phyloP scores from a whole-genome alignment of 1,140 invertebrate species.

The Coboldia fuscipes region DNA sequence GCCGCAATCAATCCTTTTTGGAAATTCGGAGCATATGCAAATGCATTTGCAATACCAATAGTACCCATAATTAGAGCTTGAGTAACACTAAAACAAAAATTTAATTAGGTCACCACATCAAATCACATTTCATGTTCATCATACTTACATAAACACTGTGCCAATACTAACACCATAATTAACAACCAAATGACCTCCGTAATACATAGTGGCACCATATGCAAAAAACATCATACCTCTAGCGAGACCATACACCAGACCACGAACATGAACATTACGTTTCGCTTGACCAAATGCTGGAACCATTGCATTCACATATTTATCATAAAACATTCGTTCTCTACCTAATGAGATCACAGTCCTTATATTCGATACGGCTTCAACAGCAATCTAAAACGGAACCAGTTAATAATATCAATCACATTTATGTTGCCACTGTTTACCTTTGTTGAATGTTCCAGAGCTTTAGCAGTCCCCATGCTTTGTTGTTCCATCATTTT shows the following conservation, averaged over 20 bases:
- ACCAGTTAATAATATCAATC: too few relatives aligned
- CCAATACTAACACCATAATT: conserved; percentile 40
- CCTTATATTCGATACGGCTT: conserved; percentile 55
- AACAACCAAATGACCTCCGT: conserved; percentile 46
- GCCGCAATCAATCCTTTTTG: conserved; percentile 38
- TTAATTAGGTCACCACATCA: background rate
- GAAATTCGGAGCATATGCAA: conserved; percentile 49
- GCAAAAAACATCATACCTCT: conserved; percentile 53
- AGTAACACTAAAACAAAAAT: conserved; percentile 30
- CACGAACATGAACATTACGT: conserved; percentile 34
- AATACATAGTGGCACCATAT: conserved; percentile 46
- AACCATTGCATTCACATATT: conserved; percentile 32
- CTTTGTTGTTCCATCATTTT: conserved; percentile 31
- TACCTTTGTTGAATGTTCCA: conserved; percentile 38
- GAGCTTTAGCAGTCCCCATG: conserved; percentile 30
- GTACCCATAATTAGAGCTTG: conserved; percentile 55
- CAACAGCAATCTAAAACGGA: conserved; percentile 53
- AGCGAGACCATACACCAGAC: conserved; percentile 44
- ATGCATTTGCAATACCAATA: conserved; percentile 44
- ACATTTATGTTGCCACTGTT: too few relatives aligned
- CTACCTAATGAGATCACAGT: conserved; percentile 53
- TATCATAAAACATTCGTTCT: conserved; percentile 38
- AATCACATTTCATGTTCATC: too few relatives aligned
- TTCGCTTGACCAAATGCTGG: conserved; percentile 27
- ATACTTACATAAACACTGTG: conserved; percentile 2